Evolutionary conservation across 2,888 invertebrate species (phyloP).

Genomic region (Ichneumoninae sp.): DNA sequence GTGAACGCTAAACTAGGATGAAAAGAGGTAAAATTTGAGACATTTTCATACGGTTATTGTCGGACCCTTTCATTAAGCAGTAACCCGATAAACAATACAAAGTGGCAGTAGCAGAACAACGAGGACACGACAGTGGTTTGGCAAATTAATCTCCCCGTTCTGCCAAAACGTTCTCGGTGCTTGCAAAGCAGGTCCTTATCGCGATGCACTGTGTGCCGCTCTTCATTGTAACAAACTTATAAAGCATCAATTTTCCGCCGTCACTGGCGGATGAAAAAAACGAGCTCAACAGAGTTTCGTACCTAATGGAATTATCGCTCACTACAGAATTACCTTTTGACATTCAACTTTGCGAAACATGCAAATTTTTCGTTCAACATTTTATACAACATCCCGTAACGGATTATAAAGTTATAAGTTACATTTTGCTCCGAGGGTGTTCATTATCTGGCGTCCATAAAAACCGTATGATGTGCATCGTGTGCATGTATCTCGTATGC

Average conservation of each 20-base stretch:
- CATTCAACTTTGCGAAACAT: not conserved
- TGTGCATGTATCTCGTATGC: constrained; percentile 1
- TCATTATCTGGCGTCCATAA: not conserved
- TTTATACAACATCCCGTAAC: not conserved
- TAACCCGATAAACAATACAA: not conserved
- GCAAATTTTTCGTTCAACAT: not conserved
- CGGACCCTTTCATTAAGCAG: not conserved
- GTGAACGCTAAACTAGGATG: not conserved
- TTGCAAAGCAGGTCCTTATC: not conserved
- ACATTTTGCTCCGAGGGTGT: not conserved
- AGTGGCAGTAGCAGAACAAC: not conserved
- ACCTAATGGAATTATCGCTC: constrained; percentile 1
- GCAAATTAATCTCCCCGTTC: not conserved
- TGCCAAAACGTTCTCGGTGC: not conserved
- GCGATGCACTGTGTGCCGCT: not conserved
- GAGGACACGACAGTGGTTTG: not conserved
- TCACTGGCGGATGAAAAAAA: not conserved
- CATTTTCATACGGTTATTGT: too few species aligned
- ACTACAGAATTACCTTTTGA: not conserved
- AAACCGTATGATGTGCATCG: constrained; percentile 6
- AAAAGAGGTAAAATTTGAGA: not conserved
- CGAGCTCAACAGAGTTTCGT: not conserved
- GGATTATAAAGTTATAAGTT: constrained; percentile 17
- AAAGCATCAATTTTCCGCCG: not conserved
- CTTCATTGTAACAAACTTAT: not conserved